These are phyloP conservation scores for Platygyra sinensis DNA, from an alignment of 64 coral and sea anemone species.

Conservation along the genomic window DNA sequence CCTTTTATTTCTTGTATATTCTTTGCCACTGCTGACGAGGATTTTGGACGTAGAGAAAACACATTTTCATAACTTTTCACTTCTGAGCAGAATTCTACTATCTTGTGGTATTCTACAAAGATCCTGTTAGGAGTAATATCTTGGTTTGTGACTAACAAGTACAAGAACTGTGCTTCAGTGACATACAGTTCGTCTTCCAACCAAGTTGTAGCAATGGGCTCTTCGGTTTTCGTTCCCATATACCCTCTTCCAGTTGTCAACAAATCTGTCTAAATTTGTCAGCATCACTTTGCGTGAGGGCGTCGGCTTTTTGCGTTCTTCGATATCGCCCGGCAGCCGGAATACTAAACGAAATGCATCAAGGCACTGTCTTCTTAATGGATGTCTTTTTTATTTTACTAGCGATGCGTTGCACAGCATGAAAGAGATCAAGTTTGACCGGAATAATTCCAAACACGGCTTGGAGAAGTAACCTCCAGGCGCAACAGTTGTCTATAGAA, in stretches of 20 bases:
- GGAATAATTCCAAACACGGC: conserved; percentile 31
- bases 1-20: conserved; percentile 14
- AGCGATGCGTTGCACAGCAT: conserved; percentile 35
- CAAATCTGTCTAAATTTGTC: neutral
- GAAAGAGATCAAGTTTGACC: conserved; percentile 55
- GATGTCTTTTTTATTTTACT: conserved; percentile 26
- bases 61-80: conserved; percentile 19
- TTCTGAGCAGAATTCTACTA: conserved; percentile 20
- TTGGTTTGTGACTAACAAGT: conserved; percentile 7
- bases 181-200: conserved; percentile 23
- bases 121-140: neutral
- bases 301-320: neutral
- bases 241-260: neutral
- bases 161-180: conserved; percentile 7
- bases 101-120: conserved; percentile 22
- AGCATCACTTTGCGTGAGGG: neutral
- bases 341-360: no score
- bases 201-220: conserved; percentile 19
- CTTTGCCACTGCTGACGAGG: conserved; percentile 13
- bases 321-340: neutral
- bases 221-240: conserved; percentile 30
- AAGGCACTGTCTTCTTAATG: no score
- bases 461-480: conserved; percentile 23
- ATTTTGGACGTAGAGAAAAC: conserved; percentile 14
- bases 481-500: conserved; percentile 55